These are phyloP conservation scores for Piezodorus guildinii DNA, from an alignment of 1,140 invertebrate genomes.

Conservation along the genomic window DNA sequence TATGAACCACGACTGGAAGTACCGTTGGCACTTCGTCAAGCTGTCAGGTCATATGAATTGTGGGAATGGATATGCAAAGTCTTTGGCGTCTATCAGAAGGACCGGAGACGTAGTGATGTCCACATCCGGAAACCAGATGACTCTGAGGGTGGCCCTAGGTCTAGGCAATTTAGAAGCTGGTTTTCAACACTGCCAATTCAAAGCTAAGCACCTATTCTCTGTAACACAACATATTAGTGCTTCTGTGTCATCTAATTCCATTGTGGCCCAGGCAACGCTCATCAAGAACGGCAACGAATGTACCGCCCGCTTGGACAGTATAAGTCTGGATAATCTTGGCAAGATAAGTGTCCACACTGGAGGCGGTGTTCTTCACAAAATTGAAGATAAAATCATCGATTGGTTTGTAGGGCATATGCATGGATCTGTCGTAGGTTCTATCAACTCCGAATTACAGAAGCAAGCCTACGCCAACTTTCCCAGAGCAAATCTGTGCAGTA, in stretches of 20 bases:
- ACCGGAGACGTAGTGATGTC: constrained; percentile 18
- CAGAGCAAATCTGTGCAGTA: not conserved
- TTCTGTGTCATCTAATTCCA: constrained; percentile 11
- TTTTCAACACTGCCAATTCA: constrained; percentile 6
- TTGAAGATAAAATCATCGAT: constrained; percentile 10
- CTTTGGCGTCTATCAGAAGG: not conserved
- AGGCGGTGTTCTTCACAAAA: constrained; percentile 15
- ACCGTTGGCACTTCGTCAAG: constrained; percentile 14
- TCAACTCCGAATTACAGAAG: not conserved
- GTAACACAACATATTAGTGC: not conserved
- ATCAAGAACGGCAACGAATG: constrained; percentile 1
- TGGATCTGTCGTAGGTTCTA: not conserved
- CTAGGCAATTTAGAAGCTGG: constrained; percentile 3
- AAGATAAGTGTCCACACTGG: constrained; percentile 18
- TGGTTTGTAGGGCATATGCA: not conserved
- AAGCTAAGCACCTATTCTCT: constrained; percentile 8
- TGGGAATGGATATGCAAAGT: constrained; percentile 1
- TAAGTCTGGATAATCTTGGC: constrained; percentile 1
- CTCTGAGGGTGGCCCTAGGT: not conserved
- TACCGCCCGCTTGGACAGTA: constrained; percentile 8
- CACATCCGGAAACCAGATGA: constrained; percentile 10
- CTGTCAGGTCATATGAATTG: constrained; percentile 5
- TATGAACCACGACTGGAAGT: not conserved
- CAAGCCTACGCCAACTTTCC: not conserved
- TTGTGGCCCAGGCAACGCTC: constrained; percentile 8